Conservation (phyloP, 2,113 vertebrate species). For the Phalacrocorax pelagicus region DNA sequence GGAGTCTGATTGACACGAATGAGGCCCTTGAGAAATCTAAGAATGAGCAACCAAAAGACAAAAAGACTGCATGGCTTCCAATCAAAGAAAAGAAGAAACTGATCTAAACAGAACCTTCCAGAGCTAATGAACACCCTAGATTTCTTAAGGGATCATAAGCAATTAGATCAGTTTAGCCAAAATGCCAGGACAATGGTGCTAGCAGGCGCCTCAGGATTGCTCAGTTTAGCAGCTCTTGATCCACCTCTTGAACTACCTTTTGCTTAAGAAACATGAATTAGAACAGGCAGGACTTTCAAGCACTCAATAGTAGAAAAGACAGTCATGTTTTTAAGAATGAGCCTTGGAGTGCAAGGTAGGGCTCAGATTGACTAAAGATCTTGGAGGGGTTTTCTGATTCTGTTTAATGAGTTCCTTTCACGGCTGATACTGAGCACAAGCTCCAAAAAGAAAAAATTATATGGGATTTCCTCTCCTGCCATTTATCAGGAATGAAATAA, state of each 20-base stretch:
- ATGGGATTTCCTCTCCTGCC: neutral
- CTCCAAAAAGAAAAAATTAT: neutral
- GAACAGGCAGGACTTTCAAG: neutral
- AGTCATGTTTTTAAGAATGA: fast-evolving
- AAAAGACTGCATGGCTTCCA: neutral
- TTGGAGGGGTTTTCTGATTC: neutral
- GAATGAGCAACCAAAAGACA: neutral
- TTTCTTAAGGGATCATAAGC: neutral
- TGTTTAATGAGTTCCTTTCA: neutral
- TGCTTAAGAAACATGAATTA: neutral
- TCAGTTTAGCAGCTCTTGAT: neutral
- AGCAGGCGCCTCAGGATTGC: neutral
- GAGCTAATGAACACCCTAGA: neutral
- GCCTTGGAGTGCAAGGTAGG: neutral
- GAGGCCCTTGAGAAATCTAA: conserved; percentile 3
- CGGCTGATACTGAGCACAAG: neutral
- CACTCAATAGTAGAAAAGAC: neutral
- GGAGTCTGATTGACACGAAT: neutral
- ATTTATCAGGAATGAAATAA: neutral
- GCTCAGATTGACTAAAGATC: neutral
- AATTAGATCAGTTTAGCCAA: neutral
- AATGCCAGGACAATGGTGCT: neutral
- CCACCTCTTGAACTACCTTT: neutral
- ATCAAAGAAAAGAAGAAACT: neutral
- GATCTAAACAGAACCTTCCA: neutral